phyloP scores from a whole-genome alignment of 2,113 vertebrate genomes.

The Xenopus borealis region DNA sequence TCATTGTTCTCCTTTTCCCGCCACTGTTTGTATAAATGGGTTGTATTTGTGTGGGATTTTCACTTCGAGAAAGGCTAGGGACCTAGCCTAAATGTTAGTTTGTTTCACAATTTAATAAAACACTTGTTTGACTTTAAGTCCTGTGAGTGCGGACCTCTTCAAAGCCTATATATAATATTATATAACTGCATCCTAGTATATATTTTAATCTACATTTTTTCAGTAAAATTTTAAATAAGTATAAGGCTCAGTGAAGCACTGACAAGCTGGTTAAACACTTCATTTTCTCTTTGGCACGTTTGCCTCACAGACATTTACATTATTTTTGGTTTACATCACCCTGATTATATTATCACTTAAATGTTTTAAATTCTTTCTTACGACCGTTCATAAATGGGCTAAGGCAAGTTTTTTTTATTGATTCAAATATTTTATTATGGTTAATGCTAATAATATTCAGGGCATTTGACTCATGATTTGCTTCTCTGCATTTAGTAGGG shows the following conservation, averaged over 20 bases:
- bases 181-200: too few relatives aligned
- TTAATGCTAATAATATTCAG: too few relatives aligned
- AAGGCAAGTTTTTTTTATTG: not conserved
- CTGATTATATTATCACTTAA: slow-evolving; percentile 40
- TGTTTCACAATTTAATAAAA: too few relatives aligned
- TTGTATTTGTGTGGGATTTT: too few relatives aligned
- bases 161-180: too few relatives aligned
- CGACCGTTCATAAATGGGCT: slow-evolving; percentile 32
- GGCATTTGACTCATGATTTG: slow-evolving; percentile 23
- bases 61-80: too few relatives aligned
- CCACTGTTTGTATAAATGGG: too few relatives aligned
- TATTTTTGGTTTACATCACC: slow-evolving; percentile 35
- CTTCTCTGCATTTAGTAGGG: not conserved
- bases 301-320: slow-evolving; percentile 34
- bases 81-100: too few relatives aligned
- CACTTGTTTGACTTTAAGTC: too few relatives aligned
- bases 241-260: slow-evolving; percentile 24
- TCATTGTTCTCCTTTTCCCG: too few relatives aligned
- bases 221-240: slow-evolving; percentile 20
- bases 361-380: slow-evolving; percentile 38
- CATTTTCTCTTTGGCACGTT: slow-evolving; percentile 33
- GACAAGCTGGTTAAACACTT: slow-evolving; percentile 40
- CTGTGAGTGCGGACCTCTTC: too few relatives aligned
- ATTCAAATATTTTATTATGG: too few relatives aligned
- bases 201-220: slow-evolving; percentile 49